Percentiles rank a stretch among this genome's conserved stretches.
These are phyloP conservation scores for Lobophora halterata DNA, from an alignment of 2,888 invertebrate species.

Conservation along the genomic window DNA sequence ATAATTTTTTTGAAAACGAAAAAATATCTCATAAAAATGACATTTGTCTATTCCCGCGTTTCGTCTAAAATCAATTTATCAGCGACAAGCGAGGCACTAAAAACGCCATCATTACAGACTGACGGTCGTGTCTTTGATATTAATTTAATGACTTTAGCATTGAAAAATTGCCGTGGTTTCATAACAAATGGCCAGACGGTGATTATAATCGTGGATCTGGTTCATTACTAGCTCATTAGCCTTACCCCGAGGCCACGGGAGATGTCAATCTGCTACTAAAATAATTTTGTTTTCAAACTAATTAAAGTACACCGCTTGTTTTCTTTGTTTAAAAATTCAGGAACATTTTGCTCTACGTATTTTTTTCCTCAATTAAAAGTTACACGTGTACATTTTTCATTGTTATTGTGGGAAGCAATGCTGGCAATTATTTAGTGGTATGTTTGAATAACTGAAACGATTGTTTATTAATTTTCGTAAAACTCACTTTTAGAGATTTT, in stretches of 20 bases:
- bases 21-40: conserved; percentile 4
- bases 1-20: no score
- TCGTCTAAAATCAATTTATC: conserved; percentile 29
- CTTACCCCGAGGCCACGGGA: conserved; percentile 47
- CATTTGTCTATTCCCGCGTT: conserved; percentile 17
- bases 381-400: conserved; percentile 43
- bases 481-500: no score
- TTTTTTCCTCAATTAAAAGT: conserved; percentile 51
- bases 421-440: neutral
- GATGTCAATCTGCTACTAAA: conserved; percentile 49
- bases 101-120: conserved; percentile 35
- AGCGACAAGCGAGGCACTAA: conserved; percentile 27
- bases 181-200: conserved; percentile 50
- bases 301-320: conserved; percentile 57
- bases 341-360: conserved; percentile 30
- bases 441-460: neutral
- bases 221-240: conserved; percentile 51
- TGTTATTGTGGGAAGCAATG: neutral
- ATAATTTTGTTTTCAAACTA: conserved; percentile 66
- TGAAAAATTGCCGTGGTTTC: conserved; percentile 36
- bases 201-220: conserved; percentile 54
- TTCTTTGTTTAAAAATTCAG: conserved; percentile 27
- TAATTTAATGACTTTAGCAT: conserved; percentile 50
- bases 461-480: no score
- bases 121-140: conserved; percentile 47